phyloP scores from a whole-genome alignment of 2,797 vertebrate genomes.

The Balearica regulorum region DNA sequence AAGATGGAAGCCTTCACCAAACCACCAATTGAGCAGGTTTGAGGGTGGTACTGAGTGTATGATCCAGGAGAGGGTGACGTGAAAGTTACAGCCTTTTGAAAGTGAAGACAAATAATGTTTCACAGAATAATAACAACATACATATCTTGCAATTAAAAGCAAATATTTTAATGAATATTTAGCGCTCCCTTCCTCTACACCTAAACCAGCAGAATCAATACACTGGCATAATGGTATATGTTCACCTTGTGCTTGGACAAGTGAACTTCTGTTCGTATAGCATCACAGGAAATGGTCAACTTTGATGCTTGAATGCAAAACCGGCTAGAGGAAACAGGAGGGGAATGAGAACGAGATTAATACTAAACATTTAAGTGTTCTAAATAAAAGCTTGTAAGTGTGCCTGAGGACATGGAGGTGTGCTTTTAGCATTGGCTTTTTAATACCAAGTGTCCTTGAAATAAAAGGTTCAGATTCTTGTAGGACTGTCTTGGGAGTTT shows the following conservation, averaged over 20 bases:
- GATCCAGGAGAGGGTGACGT: not conserved
- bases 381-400: not conserved
- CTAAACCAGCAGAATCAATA: not conserved
- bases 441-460: not conserved
- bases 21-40: not conserved
- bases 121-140: not conserved
- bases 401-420: not conserved
- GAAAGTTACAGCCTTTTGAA: not conserved
- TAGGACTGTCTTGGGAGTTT: not conserved
- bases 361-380: not conserved
- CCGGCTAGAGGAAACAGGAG: not conserved
- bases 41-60: not conserved
- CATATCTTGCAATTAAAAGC: not conserved
- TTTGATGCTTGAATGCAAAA: conserved; percentile 29
- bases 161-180: not conserved
- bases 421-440: not conserved
- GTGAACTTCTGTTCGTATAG: not conserved
- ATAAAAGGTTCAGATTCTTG: not conserved
- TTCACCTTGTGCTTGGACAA: not conserved
- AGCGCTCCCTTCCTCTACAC: not conserved
- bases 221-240: not conserved
- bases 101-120: not conserved
- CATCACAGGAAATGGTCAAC: not conserved
- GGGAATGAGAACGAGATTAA: not conserved
- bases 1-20: not conserved